Conservation (phyloP, 2,797 vertebrate genomes). For the Knipowitschia caucasica region DNA sequence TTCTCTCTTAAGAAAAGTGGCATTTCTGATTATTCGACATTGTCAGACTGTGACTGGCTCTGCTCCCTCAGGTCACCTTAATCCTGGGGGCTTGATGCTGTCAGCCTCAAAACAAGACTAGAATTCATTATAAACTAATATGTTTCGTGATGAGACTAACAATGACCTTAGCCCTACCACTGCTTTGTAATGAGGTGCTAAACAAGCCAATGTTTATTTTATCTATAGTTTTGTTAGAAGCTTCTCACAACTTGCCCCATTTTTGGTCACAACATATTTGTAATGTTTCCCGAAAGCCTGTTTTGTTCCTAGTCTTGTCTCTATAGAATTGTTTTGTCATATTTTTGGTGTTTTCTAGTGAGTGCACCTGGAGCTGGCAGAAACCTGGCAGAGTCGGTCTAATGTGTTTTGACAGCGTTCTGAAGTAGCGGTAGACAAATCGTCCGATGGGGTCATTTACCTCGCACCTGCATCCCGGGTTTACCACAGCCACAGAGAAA, state of each 20-base stretch:
- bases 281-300: background rate
- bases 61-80: background rate
- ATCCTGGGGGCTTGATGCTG: background rate
- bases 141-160: conserved; percentile 2
- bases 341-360: background rate
- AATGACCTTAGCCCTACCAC: background rate
- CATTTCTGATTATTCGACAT: too few relatives aligned
- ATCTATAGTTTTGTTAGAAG: background rate
- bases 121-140: conserved; percentile 2
- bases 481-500: background rate
- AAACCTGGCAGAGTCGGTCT: background rate
- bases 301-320: background rate
- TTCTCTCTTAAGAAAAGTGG: too few relatives aligned
- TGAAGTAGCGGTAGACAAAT: background rate
- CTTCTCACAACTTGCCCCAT: background rate
- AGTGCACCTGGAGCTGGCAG: background rate
- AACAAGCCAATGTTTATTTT: too few relatives aligned
- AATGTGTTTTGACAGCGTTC: conserved; percentile 1
- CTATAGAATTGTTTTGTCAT: background rate
- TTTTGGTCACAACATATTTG: background rate
- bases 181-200: background rate
- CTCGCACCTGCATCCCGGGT: background rate
- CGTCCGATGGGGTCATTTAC: background rate
- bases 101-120: background rate
- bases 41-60: background rate